These are phyloP conservation scores for Misgurnus anguillicaudatus DNA, from an alignment of 2,113 vertebrate genomes.

Conservation along the genomic window DNA sequence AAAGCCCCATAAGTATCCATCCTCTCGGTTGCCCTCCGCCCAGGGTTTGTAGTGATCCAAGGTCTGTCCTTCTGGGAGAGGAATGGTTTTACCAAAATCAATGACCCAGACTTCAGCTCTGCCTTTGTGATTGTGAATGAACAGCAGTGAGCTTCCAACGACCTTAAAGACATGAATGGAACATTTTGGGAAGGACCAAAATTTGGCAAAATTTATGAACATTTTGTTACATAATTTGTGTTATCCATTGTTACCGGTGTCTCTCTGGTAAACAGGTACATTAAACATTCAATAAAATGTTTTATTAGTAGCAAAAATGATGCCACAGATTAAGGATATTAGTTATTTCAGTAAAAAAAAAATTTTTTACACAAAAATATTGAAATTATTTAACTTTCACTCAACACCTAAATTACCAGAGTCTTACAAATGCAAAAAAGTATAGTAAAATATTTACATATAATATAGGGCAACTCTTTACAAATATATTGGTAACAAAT, in stretches of 20 bases:
- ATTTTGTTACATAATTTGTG: too few species aligned
- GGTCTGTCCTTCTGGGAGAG: conserved; percentile 83
- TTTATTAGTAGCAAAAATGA: too few species aligned
- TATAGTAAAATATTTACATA: neutral
- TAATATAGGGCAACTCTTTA: neutral
- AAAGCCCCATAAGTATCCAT: conserved; percentile 93
- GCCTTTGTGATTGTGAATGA: conserved; percentile 90
- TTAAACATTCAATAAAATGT: too few species aligned
- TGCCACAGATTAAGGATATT: too few species aligned
- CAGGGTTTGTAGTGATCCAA: conserved; percentile 87
- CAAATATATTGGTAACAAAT: neutral
- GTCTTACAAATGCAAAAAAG: too few species aligned
- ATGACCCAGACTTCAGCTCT: conserved; percentile 94
- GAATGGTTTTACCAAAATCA: conserved; percentile 95
- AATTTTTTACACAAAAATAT: too few species aligned
- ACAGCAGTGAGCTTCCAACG: conserved; percentile 97
- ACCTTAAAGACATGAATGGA: conserved; percentile 72
- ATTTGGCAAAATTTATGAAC: neutral
- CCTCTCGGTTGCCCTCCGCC: conserved; percentile 96
- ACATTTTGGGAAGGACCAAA: neutral
- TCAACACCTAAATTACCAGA: too few species aligned
- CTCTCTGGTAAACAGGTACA: too few species aligned
- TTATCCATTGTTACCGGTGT: too few species aligned
- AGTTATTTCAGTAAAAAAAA: too few species aligned
- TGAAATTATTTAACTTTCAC: too few species aligned